These are phyloP conservation scores for Biston stratarius DNA, from an alignment of 2,888 invertebrate genomes.

Conservation along the genomic window DNA sequence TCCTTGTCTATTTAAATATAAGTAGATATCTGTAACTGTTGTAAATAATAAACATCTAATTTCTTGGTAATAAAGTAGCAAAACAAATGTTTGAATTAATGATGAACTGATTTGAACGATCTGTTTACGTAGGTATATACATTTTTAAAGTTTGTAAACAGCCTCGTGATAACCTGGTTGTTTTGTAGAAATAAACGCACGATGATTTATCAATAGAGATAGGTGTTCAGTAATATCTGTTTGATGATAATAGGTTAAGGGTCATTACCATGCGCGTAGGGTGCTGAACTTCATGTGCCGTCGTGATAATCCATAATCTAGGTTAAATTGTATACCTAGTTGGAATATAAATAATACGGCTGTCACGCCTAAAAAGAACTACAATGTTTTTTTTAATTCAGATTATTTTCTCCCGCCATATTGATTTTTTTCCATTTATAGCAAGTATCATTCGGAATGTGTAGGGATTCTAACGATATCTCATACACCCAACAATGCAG, in stretches of 20 bases:
- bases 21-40: not conserved
- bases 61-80: conserved; percentile 10
- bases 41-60: conserved; percentile 2
- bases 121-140: too few species aligned
- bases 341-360: too few species aligned
- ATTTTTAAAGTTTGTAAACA: conserved; percentile 5
- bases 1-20: not conserved
- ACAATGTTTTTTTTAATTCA: too few species aligned
- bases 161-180: not conserved
- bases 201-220: not conserved
- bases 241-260: not conserved
- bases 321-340: too few species aligned
- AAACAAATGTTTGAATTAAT: not conserved
- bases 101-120: not conserved
- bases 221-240: not conserved
- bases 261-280: not conserved
- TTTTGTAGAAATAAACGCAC: not conserved
- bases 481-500: too few species aligned
- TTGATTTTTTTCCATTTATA: too few species aligned
- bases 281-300: not conserved
- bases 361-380: too few species aligned
- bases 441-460: too few species aligned
- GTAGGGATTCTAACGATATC: too few species aligned
- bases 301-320: too few species aligned
- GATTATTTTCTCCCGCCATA: too few species aligned